Base-by-base conservation (phyloP, 2,113 vertebrate species). In the Ellobius talpinus region DNA sequence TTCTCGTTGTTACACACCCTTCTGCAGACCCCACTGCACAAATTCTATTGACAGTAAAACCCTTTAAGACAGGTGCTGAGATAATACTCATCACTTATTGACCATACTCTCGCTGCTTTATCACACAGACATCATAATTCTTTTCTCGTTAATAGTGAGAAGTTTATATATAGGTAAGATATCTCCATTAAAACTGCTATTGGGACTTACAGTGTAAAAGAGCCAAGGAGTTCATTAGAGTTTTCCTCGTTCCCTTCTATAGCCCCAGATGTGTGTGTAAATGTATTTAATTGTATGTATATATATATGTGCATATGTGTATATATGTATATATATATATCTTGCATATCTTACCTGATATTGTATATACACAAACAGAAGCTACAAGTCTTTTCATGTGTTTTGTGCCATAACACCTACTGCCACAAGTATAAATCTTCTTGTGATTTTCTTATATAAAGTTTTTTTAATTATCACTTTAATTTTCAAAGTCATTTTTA, bases 401-500 rank as follows among this genome's bases (percentile, higher is more conserved):
- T 98, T 98, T 96, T 97, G 98, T 98, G 97, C 97, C 97, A 93
- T 98, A 96, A 96, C 90, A 97, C 95, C 93, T 84, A 84, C 96
- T 98, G 97, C 98, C 98, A 98, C 97, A 96, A 97, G 97, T 97
- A 98, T 98, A 97, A 94, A 98, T 96, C 45, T 66, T 95, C 97
- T 98, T 98, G 77, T 63, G 97, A 77, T 94, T 66, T 52, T 93
- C 70, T 66, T 7, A 86, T 77, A 98, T 98, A 33, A 74, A 72
- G 36, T 58, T 73, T 55, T 97, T 97, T 96, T 84, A 97, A 96
- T 94, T 95, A 87, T 84, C 93, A 97, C 96, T 65, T 93, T 96
- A 97, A 97, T 96, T 95, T 98, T 96, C 96, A 98, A 55, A 97
- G 97, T 98, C 98, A 90, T 65, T 97, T 98, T 97, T 91, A 58